These are phyloP conservation scores for Hyalella azteca DNA, from an alignment of 2,888 invertebrate genomes.

Conservation along the genomic window DNA sequence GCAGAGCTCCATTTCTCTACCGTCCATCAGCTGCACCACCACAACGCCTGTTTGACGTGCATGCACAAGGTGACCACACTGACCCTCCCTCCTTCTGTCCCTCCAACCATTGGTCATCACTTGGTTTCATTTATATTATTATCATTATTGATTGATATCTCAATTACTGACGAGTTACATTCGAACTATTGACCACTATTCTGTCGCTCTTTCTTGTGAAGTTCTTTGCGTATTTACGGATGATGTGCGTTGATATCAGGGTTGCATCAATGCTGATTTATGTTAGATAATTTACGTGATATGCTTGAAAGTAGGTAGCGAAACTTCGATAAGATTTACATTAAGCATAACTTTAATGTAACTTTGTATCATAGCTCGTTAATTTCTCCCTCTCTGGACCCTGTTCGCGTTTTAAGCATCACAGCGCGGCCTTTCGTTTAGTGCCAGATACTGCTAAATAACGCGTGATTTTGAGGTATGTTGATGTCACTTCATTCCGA, in stretches of 20 bases:
- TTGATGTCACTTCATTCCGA: slow-evolving; percentile 13
- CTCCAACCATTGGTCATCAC: slow-evolving; percentile 6
- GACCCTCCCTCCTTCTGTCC: slow-evolving; percentile 6
- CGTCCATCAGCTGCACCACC: too few relatives aligned
- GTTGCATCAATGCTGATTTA: too few relatives aligned
- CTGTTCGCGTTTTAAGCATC: background rate
- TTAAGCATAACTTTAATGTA: too few relatives aligned
- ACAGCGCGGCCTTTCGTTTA: background rate
- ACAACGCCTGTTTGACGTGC: background rate
- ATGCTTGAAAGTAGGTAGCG: too few relatives aligned
- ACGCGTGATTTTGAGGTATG: slow-evolving; percentile 25
- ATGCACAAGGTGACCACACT: slow-evolving; percentile 20
- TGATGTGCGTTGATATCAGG: too few relatives aligned
- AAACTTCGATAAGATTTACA: too few relatives aligned
- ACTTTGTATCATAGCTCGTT: background rate
- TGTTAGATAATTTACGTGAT: too few relatives aligned
- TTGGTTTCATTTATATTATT: background rate
- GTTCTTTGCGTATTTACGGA: too few relatives aligned
- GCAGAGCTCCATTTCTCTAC: background rate
- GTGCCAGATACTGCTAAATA: background rate
- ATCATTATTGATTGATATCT: too few relatives aligned
- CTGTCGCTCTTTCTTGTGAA: too few relatives aligned
- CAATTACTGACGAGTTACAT: too few relatives aligned
- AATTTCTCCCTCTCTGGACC: slow-evolving; percentile 4
- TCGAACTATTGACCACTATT: too few relatives aligned